Evolutionary conservation across 2,797 vertebrate species (phyloP).

Genomic region (Neosilurus hyrtlii): DNA sequence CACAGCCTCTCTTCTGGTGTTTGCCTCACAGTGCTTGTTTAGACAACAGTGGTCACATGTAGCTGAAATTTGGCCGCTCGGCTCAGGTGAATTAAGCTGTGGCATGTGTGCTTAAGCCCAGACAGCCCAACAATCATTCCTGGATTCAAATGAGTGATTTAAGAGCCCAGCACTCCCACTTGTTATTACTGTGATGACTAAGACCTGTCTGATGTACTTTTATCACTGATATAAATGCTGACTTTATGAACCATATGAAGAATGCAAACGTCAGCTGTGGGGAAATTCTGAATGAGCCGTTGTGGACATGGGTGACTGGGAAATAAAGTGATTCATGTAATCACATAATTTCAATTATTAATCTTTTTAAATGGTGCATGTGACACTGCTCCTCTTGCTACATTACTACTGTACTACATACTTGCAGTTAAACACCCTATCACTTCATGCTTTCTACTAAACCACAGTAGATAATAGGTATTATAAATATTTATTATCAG

Average conservation of each 20-base stretch:
- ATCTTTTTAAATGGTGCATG: not conserved
- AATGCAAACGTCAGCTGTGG: not conserved
- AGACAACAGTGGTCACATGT: conserved; percentile 81
- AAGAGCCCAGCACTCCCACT: conserved; percentile 64
- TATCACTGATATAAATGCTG: not conserved
- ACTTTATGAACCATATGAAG: not conserved
- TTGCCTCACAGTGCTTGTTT: conserved; percentile 75
- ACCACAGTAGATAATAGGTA: not conserved
- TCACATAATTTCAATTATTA: not conserved
- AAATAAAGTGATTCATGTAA: not conserved
- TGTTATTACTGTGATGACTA: conserved; percentile 47
- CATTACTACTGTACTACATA: not conserved
- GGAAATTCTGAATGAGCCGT: not conserved
- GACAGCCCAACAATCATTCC: conserved; percentile 73
- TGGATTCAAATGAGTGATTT: conserved; percentile 78
- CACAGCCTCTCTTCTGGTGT: conserved; percentile 71
- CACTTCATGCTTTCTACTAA: not conserved
- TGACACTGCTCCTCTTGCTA: not conserved
- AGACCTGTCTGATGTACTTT: not conserved
- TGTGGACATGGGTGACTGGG: not conserved
- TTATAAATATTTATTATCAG: not conserved
- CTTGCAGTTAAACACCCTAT: not conserved
- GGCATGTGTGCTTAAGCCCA: conserved; percentile 76
- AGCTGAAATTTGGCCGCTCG: conserved; percentile 73
- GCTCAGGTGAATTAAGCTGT: conserved; percentile 75